These are phyloP conservation scores for Napeogenes inachia DNA, from an alignment of 2,888 invertebrate species.

Conservation along the genomic window DNA sequence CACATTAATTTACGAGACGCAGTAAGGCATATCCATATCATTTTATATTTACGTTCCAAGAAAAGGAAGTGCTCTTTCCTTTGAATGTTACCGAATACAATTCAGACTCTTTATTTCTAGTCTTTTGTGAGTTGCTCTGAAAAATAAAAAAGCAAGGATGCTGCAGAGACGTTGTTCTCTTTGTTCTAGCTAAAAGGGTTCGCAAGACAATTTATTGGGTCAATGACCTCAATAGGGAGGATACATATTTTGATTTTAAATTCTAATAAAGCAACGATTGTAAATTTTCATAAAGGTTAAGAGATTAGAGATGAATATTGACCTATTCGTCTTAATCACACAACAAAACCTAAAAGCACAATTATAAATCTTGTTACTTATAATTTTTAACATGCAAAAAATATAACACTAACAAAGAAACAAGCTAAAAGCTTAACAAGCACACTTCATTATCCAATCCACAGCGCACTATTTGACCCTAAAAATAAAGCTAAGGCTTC, in stretches of 20 bases:
- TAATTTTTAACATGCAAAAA: too few species aligned
- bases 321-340: too few species aligned
- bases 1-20: background rate
- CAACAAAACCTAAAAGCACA: too few species aligned
- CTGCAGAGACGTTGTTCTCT: constrained; percentile 7
- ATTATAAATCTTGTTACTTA: background rate
- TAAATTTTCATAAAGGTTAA: too few species aligned
- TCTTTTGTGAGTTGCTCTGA: constrained; percentile 6
- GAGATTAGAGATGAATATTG: too few species aligned
- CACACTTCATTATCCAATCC: too few species aligned
- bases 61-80: background rate
- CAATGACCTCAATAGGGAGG: constrained; percentile 13
- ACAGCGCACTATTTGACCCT: too few species aligned
- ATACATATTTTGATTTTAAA: background rate
- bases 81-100: constrained; percentile 6
- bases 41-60: constrained; percentile 5
- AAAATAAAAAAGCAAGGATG: constrained; percentile 3
- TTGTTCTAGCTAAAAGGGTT: constrained; percentile 21
- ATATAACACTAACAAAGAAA: background rate
- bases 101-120: constrained; percentile 5
- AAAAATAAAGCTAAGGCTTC: too few species aligned
- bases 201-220: constrained; percentile 18
- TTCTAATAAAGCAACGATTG: too few species aligned
- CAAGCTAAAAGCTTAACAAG: background rate
- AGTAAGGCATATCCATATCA: background rate